Evolutionary conservation across 1,140 invertebrate genomes (phyloP).

Genomic region (Diuraphis noxia): DNA sequence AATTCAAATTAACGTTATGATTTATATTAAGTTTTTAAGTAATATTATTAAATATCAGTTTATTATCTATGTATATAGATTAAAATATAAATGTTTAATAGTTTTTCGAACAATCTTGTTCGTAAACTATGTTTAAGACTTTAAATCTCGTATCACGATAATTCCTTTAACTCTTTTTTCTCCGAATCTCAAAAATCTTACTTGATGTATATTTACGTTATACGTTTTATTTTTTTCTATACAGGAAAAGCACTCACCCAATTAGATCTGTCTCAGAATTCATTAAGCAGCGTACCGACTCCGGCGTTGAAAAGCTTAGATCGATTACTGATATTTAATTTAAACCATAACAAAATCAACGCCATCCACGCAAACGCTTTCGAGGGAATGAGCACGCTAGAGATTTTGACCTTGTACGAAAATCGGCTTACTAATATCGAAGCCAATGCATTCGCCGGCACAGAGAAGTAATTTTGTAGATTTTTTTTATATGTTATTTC

Average conservation of each 20-base stretch:
- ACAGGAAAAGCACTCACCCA: conserved; percentile 80
- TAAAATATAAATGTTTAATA: not conserved
- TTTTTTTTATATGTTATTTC: not conserved
- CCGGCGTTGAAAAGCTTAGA: conserved; percentile 76
- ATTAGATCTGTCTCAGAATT: conserved; percentile 81
- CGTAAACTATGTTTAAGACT: too few relatives aligned
- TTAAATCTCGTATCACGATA: not conserved
- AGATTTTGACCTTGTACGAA: conserved; percentile 85
- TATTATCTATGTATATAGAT: too few relatives aligned
- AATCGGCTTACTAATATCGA: conserved; percentile 81
- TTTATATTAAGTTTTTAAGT: not conserved
- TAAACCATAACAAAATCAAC: conserved; percentile 85
- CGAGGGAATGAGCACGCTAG: conserved; percentile 79
- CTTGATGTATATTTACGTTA: not conserved
- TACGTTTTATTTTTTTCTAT: not conserved
- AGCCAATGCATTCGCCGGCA: conserved; percentile 77
- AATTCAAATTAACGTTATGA: not conserved
- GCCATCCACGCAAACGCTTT: conserved; percentile 78
- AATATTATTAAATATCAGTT: not conserved
- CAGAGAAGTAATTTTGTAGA: conserved; percentile 73
- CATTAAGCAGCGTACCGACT: conserved; percentile 75
- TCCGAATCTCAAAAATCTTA: too few relatives aligned
- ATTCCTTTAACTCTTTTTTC: too few relatives aligned
- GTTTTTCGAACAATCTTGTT: not conserved
- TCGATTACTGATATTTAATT: conserved; percentile 81